Percentiles rank a stretch among this genome's conserved stretches.
Conservation (phyloP, 2,113 vertebrate genomes). For the Hyaena hyaena region DNA sequence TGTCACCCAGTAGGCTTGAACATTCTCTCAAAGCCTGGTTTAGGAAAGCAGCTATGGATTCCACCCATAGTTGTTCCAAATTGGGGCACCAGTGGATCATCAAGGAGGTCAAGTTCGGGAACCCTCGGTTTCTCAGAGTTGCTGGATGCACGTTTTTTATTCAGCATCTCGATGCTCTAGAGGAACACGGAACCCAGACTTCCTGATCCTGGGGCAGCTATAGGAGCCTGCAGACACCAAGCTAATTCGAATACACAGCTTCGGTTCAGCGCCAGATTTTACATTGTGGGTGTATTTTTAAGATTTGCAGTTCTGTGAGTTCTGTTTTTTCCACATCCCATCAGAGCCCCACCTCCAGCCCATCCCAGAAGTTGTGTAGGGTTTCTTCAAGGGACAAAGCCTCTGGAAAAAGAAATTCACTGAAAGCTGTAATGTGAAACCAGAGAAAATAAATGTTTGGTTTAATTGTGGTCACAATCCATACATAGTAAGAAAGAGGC, state of each 20-base stretch:
- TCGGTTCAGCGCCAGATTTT: neutral
- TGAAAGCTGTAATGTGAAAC: constrained; percentile 4
- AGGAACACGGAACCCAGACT: neutral
- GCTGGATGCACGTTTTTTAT: neutral
- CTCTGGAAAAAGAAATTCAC: constrained; percentile 33
- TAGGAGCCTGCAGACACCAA: neutral
- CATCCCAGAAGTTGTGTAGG: neutral
- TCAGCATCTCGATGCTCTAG: neutral
- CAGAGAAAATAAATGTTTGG: neutral
- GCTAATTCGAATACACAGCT: neutral
- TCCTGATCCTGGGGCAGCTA: neutral
- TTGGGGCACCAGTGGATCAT: too few relatives aligned
- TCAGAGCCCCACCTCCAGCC: neutral
- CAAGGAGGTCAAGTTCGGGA: too few relatives aligned
- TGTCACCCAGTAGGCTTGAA: neutral
- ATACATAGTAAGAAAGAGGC: neutral
- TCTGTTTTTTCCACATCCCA: neutral
- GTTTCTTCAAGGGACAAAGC: constrained; percentile 55
- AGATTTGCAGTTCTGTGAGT: neutral
- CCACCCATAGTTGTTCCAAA: neutral
- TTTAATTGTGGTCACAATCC: neutral
- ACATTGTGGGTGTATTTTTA: neutral
- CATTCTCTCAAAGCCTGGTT: neutral
- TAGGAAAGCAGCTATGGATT: neutral
- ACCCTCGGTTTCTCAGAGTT: neutral